A percentile compares a stretch with the other conserved stretches of the same genome.
These are phyloP conservation scores for Ellobium chinense DNA, from an alignment of 2,888 invertebrate species.

Conservation along the genomic window DNA sequence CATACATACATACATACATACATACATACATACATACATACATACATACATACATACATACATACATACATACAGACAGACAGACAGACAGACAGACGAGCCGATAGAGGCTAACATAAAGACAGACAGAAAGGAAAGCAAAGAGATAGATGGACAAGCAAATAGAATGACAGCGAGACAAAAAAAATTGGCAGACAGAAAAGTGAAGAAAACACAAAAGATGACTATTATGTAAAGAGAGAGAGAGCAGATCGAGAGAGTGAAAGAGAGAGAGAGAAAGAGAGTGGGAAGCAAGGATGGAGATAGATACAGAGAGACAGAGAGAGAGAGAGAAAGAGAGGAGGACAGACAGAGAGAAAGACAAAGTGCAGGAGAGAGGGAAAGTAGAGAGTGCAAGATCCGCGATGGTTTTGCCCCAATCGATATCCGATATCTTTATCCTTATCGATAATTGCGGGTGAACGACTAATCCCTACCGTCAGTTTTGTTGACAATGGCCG, in stretches of 20 bases:
- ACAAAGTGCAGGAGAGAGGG: background rate
- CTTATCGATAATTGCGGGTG: no score
- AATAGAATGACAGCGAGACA: background rate
- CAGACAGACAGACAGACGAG: conserved; percentile 21
- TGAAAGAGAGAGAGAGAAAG: background rate
- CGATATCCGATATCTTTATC: no score
- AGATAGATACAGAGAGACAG: background rate
- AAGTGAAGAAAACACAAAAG: background rate
- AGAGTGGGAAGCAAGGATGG: background rate
- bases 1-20: conserved; percentile 19
- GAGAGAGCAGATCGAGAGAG: background rate
- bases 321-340: background rate
- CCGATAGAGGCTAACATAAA: background rate
- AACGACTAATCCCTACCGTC: no score
- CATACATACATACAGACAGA: conserved; percentile 11
- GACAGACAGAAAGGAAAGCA: conserved; percentile 1
- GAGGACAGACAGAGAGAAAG: background rate
- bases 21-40: conserved; percentile 21
- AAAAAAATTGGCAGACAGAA: background rate
- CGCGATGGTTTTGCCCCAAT: background rate
- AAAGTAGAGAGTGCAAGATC: background rate
- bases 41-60: conserved; percentile 23
- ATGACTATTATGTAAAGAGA: background rate
- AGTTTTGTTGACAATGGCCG: no score
- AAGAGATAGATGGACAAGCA: conserved; percentile 18